Conservation (phyloP, 2,113 vertebrate species). For the Irena cyanogastra region DNA sequence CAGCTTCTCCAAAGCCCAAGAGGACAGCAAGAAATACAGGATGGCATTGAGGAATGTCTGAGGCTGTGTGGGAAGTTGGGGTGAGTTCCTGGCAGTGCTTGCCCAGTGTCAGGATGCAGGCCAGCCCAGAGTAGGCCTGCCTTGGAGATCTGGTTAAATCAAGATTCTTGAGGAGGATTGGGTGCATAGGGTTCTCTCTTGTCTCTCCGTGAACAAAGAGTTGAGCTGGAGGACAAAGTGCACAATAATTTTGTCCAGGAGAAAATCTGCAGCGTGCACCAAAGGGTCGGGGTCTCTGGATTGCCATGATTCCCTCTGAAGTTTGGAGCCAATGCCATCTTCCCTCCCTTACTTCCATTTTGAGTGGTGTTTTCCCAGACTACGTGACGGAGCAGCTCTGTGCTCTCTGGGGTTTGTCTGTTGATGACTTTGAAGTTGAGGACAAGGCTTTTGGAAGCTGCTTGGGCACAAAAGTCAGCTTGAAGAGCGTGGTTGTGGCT, state of each 20-base stretch:
- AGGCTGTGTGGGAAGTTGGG: not conserved
- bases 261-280: fast-evolving
- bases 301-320: not conserved
- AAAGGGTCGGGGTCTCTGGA: not conserved
- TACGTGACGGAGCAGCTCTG: fast-evolving
- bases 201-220: not conserved
- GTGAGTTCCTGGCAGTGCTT: not conserved
- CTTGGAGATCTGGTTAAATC: not conserved
- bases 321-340: fast-evolving
- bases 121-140: not conserved
- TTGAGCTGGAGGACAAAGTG: not conserved
- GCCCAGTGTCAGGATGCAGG: fast-evolving
- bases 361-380: not conserved
- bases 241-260: not conserved
- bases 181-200: fast-evolving
- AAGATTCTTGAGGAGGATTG: not conserved
- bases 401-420: not conserved
- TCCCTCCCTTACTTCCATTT: not conserved
- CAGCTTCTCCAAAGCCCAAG: not conserved
- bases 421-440: not conserved
- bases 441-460: not conserved
- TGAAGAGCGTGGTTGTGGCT: fast-evolving
- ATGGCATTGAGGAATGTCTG: not conserved
- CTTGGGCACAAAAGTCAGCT: not conserved
- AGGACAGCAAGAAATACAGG: not conserved